Conservation (phyloP, 2,888 invertebrate genomes). For the Agrochola litura region DNA sequence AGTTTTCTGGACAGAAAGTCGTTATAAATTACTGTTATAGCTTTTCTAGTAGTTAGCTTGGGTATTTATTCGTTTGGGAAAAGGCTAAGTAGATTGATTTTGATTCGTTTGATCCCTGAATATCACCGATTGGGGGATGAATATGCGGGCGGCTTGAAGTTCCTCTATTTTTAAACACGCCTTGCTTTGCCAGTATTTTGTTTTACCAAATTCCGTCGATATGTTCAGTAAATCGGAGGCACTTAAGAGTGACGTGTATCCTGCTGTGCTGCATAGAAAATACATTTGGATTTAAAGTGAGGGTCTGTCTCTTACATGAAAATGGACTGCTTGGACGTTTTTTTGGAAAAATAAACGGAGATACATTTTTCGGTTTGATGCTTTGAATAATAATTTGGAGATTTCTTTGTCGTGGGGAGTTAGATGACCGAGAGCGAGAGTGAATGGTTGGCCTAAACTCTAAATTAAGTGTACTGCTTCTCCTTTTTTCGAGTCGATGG, state of each 20-base stretch:
- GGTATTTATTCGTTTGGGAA: no score
- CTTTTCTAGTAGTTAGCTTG: not conserved
- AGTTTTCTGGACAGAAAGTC: not conserved
- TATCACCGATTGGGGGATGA: not conserved
- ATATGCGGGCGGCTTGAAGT: not conserved
- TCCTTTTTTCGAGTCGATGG: not conserved
- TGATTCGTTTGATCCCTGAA: not conserved
- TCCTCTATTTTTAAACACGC: not conserved
- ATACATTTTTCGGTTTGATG: not conserved
- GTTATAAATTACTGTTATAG: not conserved
- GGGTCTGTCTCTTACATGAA: conserved; percentile 54
- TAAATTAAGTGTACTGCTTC: not conserved
- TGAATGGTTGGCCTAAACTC: not conserved
- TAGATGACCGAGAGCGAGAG: not conserved
- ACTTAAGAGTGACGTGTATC: conserved; percentile 54
- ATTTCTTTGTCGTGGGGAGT: not conserved
- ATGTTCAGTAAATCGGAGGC: conserved; percentile 57
- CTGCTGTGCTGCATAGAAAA: conserved; percentile 69
- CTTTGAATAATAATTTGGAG: not conserved
- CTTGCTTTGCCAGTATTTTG: conserved; percentile 31
- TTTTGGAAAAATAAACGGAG: conserved; percentile 13
- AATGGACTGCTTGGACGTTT: conserved; percentile 38
- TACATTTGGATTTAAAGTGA: conserved; percentile 64
- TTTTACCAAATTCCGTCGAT: conserved; percentile 44
- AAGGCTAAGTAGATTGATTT: no score